Base-by-base conservation (phyloP, 92 coral and sea anemone genomes). In the Zoanthus sociatus region DNA sequence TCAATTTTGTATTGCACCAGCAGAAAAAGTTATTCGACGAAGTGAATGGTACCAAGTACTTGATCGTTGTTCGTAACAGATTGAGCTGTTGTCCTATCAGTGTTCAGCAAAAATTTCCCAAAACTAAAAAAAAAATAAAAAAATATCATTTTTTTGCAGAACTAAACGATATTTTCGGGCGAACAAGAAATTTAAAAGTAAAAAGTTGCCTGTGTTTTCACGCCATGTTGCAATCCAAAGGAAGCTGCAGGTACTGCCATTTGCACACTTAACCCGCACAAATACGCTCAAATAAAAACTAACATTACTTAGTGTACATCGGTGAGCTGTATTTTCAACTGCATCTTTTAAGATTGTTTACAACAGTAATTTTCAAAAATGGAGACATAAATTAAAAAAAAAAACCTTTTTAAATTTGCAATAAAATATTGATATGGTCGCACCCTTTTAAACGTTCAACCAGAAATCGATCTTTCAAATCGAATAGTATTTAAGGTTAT, bases 141-240 rank as follows among this genome's bases (percentile, higher is more conserved):
- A 30, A 47, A 17, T 21, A 64, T 47, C 14, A 45, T 81, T 66
- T 45, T 56, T 18, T 66, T 44, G 32, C 58, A 81, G 18, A 14
- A 45, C 33, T 20, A 81, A 50, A 50, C 5, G 0, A 11, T 21
- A 53, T 21, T 67, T 81, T 33, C 20, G 64, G 58, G 21, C 26
- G 26, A 81, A 81, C 66, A 18, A 47, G 18, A 31, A 46, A 16
- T 21, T 53, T 64, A 46, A 45, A 64, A 53, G 26, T 6, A 33
- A 81, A 81, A 81, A 81, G 21, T 81, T 81, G 44, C 85, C 44
- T 9, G 85, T 81, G 85, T 81, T 66, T 81, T 46, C 47, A 67
- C 75, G 75, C 60, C 55, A 66, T 81, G 75, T 73, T 44, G 85
- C 85, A 81, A 81, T 63, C 51, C 75, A 14, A 20, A 11, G 30